Base-by-base conservation (phyloP, 1,140 invertebrate genomes). In the Panagrolaimus sp. region DNA sequence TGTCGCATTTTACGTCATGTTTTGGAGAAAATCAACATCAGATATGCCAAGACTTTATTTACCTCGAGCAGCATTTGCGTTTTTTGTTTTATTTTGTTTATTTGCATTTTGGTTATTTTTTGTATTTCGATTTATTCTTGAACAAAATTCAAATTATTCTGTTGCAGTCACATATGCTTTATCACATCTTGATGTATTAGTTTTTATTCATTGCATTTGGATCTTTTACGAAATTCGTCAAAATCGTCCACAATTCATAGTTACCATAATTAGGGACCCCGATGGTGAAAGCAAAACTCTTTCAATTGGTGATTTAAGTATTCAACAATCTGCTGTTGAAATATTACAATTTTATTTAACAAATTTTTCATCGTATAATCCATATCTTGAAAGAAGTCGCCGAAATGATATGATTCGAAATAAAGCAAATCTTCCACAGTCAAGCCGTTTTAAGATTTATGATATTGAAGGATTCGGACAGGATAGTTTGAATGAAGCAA, bases 81-180 rank as follows among this genome's bases (percentile, higher is more conserved):
- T 75, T 15, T 75, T 75, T 45, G 63, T 71, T 24, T 45, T 79
- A 17, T 77, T 77, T 63, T 43, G 72, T 26, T 38, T 79, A 14
- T 75, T 69, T 62, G 64, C 75, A 63, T 76, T 78, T 58, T 76
- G 75, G 75, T 52, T 79, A 17, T 76, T 76, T 67, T 76, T 79
- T 64, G 67, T 71, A 48, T 73, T 63, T 38, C 71, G 65, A 26
- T 48, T 68, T 24, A 26, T 73, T 26, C 14, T 67, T 38, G 26
- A 70, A 63, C 75, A 64, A 63, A 74, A 65, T 71, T 38, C 63
- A 8, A 55, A 76, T 46, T 73, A 69, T 32, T 24, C 64, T 14
- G 44, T 72, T 28, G 43, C 78, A 12, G 28, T 73, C 4, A 70
- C 64, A 14, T 77, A 75, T 46, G 72, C 76, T 45, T 47, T 66